These are phyloP conservation scores for Darevskia mixta DNA, from an alignment of 2,797 vertebrate genomes.

Conservation along the genomic window DNA sequence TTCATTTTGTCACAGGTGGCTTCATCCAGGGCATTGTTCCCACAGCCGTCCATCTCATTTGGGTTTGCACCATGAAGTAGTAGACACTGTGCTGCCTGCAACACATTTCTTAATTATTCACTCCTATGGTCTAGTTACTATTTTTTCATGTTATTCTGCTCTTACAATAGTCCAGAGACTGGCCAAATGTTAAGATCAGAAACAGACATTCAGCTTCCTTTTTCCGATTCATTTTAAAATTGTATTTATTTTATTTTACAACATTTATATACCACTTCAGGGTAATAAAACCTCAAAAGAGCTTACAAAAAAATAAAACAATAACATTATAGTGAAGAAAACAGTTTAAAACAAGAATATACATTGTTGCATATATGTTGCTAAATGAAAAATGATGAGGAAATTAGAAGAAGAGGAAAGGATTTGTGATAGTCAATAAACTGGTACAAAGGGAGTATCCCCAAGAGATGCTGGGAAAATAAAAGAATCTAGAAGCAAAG, in stretches of 20 bases:
- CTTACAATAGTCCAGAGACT: background rate
- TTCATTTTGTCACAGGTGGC: conserved; percentile 76
- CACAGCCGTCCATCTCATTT: conserved; percentile 69
- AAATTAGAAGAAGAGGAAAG: background rate
- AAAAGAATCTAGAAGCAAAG: conserved; percentile 16
- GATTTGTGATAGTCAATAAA: background rate
- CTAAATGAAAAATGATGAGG: background rate
- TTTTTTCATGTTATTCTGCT: background rate
- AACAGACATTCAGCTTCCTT: background rate
- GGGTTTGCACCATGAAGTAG: conserved; percentile 84
- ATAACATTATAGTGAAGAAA: no score
- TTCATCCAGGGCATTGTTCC: conserved; percentile 79
- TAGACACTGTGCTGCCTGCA: conserved; percentile 84
- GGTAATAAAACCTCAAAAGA: no score
- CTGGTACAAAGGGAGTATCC: background rate
- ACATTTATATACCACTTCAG: no score
- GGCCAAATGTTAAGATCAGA: background rate
- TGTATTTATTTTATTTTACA: no score
- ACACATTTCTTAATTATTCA: conserved; percentile 51
- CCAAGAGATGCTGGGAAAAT: background rate
- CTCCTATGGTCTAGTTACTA: background rate
- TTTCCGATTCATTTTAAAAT: background rate
- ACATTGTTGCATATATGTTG: background rate
- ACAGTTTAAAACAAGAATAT: no score
- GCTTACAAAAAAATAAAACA: no score